Evolutionary conservation across 37 sponge, comb jelly and placozoan species (phyloP).

Genomic region (Dysidea cf. avara): DNA sequence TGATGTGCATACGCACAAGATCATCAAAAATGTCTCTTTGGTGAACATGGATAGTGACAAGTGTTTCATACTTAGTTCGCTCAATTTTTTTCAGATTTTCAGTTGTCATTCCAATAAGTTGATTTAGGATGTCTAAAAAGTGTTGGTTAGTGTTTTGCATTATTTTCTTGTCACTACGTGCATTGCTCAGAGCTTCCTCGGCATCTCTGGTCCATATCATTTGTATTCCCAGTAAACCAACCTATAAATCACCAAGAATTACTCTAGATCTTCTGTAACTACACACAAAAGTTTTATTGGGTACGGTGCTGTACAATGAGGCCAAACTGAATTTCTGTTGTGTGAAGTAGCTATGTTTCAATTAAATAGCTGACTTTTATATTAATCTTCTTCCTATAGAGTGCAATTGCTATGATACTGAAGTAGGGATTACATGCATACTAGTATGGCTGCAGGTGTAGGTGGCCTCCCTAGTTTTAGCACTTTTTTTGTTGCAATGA

Average conservation of each 20-base stretch:
- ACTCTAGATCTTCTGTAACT: no score
- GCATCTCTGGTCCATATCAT: conserved; percentile 95
- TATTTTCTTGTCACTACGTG: conserved; percentile 81
- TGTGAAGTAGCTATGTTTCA: no score
- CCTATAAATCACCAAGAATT: conserved; percentile 39
- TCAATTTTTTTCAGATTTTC: conserved; percentile 74
- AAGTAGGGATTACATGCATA: no score
- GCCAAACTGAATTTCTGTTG: no score
- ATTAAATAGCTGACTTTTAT: no score
- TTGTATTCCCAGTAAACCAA: conserved; percentile 93
- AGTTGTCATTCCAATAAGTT: conserved; percentile 85
- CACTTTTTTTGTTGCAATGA: no score
- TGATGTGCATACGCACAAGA: conserved; percentile 82
- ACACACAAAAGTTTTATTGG: no score
- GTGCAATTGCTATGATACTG: no score
- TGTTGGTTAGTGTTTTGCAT: conserved; percentile 72
- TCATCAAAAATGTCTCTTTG: conserved; percentile 95
- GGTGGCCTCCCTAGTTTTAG: no score
- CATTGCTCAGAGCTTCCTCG: conserved; percentile 73
- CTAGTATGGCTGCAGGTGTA: no score
- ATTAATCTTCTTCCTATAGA: no score
- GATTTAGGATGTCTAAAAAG: conserved; percentile 86
- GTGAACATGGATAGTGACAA: conserved; percentile 94
- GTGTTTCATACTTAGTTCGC: conserved; percentile 83
- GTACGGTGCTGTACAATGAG: no score